Evolutionary conservation across 2,797 vertebrate species (phyloP), one percentile per base, ranked within the genome.

Genomic region (Sebastes taczanowskii): DNA sequence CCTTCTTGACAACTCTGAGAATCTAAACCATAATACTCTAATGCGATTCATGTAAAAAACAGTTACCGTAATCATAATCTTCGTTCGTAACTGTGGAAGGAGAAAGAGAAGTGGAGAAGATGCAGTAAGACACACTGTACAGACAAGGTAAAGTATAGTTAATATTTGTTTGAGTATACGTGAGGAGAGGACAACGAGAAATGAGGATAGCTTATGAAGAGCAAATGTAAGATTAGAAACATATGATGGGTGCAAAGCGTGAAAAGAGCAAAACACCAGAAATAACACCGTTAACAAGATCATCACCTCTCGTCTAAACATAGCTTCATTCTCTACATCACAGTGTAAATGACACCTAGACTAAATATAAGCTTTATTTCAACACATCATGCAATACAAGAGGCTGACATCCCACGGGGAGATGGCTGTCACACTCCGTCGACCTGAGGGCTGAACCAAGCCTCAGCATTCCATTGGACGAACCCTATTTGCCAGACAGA

Each of bases 61-160:
- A 89, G 91, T 89, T 74, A 94, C 93, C 88, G 80, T 92, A 93
- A 62, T 89, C 83, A 64, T 94, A 92, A 73, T 93, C 91, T 11
- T 35, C 6, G 2, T 87, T 90, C 61, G 25, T 3, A 53, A 10
- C 82, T 89, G 78, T 59, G 34, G 35, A 69, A 49, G 38, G 71
- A 59, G 27, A 71, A 70, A 75, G 11, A 71, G 23, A 60, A 62
- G 16, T 13, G 30, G 66, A 63, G 29, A 74, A 67, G 22, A 73
- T 7, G 59, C 20, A 23, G n/a, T 72, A n/a, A 79, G 13, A 69
- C 25, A 71, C 9, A 56, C 23, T 20, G 4, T 16, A 30, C 5
- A 55, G 16, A 59, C 20, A 2, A 11, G 25, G 10, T 23, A 10
- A 34, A 56, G 14, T 29, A 9, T 2, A 42, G 8, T 7, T 13